Evolutionary conservation across 2,113 vertebrate genomes (phyloP).

Genomic region (Bungarus multicinctus): DNA sequence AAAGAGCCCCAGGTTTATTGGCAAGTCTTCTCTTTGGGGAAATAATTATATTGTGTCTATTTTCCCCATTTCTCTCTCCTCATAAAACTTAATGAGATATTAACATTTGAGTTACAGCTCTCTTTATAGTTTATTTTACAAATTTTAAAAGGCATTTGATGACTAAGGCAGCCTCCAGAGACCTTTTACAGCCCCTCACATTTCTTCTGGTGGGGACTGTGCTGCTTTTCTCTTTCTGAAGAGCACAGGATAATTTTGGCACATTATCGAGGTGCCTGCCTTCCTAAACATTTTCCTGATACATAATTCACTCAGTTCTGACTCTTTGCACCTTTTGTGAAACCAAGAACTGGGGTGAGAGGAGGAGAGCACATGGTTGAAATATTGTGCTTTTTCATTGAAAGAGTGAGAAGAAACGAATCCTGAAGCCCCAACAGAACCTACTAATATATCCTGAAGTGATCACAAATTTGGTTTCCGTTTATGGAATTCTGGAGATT

Average conservation of each 20-base stretch:
- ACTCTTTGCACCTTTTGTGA: conserved; percentile 5
- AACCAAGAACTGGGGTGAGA: neutral
- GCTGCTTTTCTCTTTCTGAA: neutral
- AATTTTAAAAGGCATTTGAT: conserved; percentile 46
- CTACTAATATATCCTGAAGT: neutral
- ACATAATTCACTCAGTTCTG: conserved; percentile 25
- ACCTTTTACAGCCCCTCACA: conserved; percentile 32
- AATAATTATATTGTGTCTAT: neutral
- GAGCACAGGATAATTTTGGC: conserved; percentile 17
- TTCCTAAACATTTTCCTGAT: conserved; percentile 27
- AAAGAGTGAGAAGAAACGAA: neutral
- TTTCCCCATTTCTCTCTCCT: neutral
- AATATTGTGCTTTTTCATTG: neutral
- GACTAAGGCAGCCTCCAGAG: conserved; percentile 40
- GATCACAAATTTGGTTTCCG: neutral
- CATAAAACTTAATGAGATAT: conserved; percentile 59
- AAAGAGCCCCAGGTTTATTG: conserved; percentile 21
- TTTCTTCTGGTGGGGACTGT: conserved; percentile 31
- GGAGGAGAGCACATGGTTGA: neutral
- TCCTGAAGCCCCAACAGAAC: neutral
- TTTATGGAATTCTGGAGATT: neutral
- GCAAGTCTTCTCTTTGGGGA: conserved; percentile 11
- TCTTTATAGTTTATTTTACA: conserved; percentile 53
- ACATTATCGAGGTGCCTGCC: conserved; percentile 26
- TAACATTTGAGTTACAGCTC: conserved; percentile 50